A percentile compares a stretch with the other conserved stretches of the same genome.
phyloP scores from a whole-genome alignment of 2,797 vertebrate genomes.

The Spondyliosoma cantharus region DNA sequence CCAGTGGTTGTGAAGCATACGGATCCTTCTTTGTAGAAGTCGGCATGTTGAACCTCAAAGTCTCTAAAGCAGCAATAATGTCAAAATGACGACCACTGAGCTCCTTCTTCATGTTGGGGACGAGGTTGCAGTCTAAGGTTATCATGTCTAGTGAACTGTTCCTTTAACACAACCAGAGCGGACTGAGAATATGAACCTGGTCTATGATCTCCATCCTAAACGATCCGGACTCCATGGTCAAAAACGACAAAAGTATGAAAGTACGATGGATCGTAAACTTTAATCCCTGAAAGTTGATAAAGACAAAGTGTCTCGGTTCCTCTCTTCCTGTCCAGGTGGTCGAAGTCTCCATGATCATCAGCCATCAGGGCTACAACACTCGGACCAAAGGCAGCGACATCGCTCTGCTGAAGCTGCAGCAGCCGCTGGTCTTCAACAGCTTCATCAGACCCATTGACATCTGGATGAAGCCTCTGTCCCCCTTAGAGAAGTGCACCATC shows the following conservation, averaged over 20 bases:
- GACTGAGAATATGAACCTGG: no score
- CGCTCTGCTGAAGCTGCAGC: slow-evolving; percentile 76
- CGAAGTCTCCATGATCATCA: slow-evolving; percentile 66
- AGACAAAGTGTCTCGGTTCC: background rate
- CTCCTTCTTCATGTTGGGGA: no score
- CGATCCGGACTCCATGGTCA: no score
- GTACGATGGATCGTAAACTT: background rate
- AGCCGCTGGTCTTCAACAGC: slow-evolving; percentile 67
- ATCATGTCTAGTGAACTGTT: no score
- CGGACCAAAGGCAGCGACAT: slow-evolving; percentile 74
- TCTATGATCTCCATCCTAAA: no score
- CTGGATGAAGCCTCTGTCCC: slow-evolving; percentile 46
- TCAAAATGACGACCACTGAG: no score
- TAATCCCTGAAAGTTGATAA: background rate
- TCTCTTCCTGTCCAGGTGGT: slow-evolving; percentile 44
- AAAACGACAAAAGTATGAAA: background rate
- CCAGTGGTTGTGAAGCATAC: no score
- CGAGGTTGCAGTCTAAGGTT: no score
- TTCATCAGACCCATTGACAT: slow-evolving; percentile 77
- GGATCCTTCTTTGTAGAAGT: no score
- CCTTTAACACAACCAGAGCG: no score
- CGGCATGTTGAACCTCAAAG: no score
- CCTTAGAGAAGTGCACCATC: slow-evolving; percentile 69
- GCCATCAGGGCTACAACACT: slow-evolving; percentile 65
- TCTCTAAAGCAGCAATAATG: no score